These are phyloP conservation scores for Campylomormyrus numenius DNA, from an alignment of 2,113 vertebrate species.

Conservation along the genomic window DNA sequence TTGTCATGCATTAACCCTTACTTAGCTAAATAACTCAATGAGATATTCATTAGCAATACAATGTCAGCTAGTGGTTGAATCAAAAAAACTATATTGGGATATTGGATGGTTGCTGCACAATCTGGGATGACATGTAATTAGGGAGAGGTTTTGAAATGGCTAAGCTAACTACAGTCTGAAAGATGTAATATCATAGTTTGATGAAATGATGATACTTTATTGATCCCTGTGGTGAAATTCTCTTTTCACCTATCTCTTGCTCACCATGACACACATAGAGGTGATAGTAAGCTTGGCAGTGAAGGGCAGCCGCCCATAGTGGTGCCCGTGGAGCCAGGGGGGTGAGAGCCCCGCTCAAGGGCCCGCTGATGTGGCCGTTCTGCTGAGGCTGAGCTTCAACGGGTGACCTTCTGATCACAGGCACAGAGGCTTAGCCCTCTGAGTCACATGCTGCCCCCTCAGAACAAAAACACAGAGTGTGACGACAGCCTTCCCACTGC, in stretches of 20 bases:
- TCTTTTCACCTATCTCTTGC: not conserved
- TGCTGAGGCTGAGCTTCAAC: not conserved
- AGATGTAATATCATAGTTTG: too few species aligned
- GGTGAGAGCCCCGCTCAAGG: not conserved
- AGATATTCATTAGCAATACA: not conserved
- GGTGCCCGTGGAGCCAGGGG: not conserved
- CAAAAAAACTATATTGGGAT: not conserved
- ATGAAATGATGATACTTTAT: too few species aligned
- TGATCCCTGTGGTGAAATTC: too few species aligned
- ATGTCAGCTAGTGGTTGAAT: not conserved
- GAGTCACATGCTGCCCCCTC: not conserved
- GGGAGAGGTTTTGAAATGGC: too few species aligned
- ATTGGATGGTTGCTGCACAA: not conserved
- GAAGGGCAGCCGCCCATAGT: not conserved
- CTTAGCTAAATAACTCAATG: not conserved
- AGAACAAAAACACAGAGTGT: too few species aligned
- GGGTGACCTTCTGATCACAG: not conserved
- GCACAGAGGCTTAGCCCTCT: not conserved
- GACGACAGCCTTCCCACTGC: too few species aligned
- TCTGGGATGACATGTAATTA: too few species aligned
- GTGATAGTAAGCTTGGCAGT: not conserved
- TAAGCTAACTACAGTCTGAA: too few species aligned
- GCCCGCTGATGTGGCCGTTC: not conserved
- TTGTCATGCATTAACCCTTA: not conserved
- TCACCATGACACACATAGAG: not conserved